phyloP scores from a whole-genome alignment of 1,140 invertebrate species.

The Anastatus disparis region DNA sequence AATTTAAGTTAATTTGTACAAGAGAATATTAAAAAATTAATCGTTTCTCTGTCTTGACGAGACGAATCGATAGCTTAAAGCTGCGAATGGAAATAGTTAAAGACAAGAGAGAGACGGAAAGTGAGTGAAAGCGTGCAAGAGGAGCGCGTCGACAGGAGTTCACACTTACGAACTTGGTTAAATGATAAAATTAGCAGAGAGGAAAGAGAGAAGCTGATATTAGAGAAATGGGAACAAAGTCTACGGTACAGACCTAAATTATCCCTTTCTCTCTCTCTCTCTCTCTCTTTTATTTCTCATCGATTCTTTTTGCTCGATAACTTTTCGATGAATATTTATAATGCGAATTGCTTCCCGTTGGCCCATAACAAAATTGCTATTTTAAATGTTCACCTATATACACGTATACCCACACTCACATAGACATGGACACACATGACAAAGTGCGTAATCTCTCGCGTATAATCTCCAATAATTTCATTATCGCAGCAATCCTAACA shows the following conservation, averaged over 20 bases:
- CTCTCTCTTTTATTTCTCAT: too few species aligned
- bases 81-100: neutral
- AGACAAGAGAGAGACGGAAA: neutral
- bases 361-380: conserved; percentile 8
- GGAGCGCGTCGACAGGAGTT: neutral
- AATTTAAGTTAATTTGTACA: too few species aligned
- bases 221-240: neutral
- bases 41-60: too few species aligned
- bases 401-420: too few species aligned
- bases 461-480: conserved; percentile 15
- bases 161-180: neutral
- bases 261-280: too few species aligned
- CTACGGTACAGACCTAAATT: too few species aligned
- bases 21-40: too few species aligned
- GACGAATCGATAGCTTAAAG: neutral
- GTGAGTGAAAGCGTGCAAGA: neutral
- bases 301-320: neutral
- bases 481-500: neutral
- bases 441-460: neutral
- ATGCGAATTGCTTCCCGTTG: neutral
- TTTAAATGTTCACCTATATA: too few species aligned
- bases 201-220: neutral
- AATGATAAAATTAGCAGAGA: conserved; percentile 11
- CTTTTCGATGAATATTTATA: conserved; percentile 28
- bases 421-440: too few species aligned